Base-by-base conservation (phyloP, 1,140 invertebrate genomes). In the Littorina saxatilis region DNA sequence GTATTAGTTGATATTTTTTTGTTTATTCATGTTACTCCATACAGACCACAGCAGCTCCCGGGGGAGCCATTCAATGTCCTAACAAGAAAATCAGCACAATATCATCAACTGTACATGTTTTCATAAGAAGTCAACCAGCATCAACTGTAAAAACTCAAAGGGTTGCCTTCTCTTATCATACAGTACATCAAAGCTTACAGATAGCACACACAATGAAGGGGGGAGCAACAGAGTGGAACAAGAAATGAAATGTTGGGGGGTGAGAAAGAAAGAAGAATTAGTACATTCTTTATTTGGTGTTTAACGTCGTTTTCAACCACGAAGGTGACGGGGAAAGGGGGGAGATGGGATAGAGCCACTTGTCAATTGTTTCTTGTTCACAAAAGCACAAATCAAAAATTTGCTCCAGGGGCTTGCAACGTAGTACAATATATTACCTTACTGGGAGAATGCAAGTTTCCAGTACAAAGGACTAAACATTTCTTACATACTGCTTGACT, bases 1-100 rank as follows among this genome's bases (percentile, higher is more conserved):
- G n/a, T n/a, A n/a, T n/a, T n/a, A n/a, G n/a, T 52, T 74, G 63
- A 80, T 80, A 70, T 73, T 43, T 73, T 73, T 47, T 47, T 17
- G 5, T 47, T 47, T 73, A 73, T 73, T 73, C 40, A 73, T 73
- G 39, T 47, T 73, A 73, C 40, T 73, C 70, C 70, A 73, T 73
- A 73, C 70, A 73, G 70, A 73, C 70, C 70, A 73, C 37, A 73
- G 29, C 40, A 43, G 70, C 70, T 73, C 40, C n/a, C 3, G 37
- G n/a, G 37, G n/a, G 40, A 73, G 70, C 70, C 70, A 43, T 43
- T 39, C 32, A 43, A 43, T 40, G 32, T 43, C 39, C 70, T 73
- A 73, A 73, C 35, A 40, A 37, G 43, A 47, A 43, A 73, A 73
- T 40, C 40, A 73, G 40, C 70, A 73, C 70, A 73, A 73, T 43